phyloP scores from a whole-genome alignment of 1,140 invertebrate species.

The Lasioglossum albipes region DNA sequence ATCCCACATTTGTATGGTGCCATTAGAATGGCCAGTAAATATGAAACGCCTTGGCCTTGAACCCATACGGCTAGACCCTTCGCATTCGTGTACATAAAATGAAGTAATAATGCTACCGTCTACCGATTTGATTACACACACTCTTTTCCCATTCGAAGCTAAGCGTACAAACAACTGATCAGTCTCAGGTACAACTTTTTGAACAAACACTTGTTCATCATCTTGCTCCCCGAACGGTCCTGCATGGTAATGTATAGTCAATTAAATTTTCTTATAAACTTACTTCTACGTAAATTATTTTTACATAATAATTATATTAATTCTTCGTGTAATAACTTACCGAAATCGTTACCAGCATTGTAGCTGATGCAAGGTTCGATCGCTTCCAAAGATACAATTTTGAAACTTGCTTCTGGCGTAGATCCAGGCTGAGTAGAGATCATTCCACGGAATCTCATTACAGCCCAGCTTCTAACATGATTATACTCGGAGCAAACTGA shows the following conservation, averaged over 20 bases:
- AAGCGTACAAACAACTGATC: conserved; percentile 96
- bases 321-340: conserved; percentile 71
- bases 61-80: conserved; percentile 95
- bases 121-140: conserved; percentile 96
- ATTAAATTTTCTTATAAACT: neutral
- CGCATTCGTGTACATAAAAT: conserved; percentile 98
- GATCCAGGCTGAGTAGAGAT: conserved; percentile 99
- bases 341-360: conserved; percentile 89
- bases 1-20: conserved; percentile 99
- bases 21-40: conserved; percentile 96
- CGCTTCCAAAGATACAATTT: conserved; percentile 94
- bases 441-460: conserved; percentile 97
- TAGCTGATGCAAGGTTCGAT: conserved; percentile 89
- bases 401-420: conserved; percentile 97
- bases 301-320: neutral
- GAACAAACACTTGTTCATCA: conserved; percentile 98
- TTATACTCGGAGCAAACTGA: conserved; percentile 99
- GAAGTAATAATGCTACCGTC: conserved; percentile 96
- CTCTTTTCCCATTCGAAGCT: conserved; percentile 96
- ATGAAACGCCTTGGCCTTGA: conserved; percentile 94
- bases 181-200: conserved; percentile 98
- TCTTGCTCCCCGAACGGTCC: conserved; percentile 98
- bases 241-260: conserved; percentile 60
- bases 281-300: too few species aligned
- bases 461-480: conserved; percentile 97